Evolutionary conservation across 53 echinoderm and acorn worm genomes (phyloP).

Genomic region (Glandiceps talaboti): DNA sequence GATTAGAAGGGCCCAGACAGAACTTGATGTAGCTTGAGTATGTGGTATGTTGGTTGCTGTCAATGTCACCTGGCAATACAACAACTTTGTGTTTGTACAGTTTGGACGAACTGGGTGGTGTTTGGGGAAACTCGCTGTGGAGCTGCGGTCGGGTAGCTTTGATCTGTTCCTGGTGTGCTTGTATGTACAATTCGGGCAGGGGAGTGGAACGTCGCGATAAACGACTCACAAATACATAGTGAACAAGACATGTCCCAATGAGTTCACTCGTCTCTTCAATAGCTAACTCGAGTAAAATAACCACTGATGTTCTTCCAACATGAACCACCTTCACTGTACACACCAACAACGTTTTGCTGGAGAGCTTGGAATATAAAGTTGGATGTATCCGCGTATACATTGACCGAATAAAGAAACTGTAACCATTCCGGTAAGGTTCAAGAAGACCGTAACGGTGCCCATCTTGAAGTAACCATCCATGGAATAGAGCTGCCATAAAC

Average conservation of each 20-base stretch:
- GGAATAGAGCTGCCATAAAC: background rate
- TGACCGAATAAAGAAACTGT: background rate
- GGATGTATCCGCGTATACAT: background rate
- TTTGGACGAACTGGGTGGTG: background rate
- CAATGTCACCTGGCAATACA: background rate
- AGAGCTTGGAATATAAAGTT: background rate
- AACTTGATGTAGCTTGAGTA: background rate
- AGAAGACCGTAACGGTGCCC: background rate
- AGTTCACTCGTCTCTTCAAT: background rate
- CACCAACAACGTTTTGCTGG: background rate
- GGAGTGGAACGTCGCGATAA: background rate
- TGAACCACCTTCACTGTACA: background rate
- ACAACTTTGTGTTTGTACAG: background rate
- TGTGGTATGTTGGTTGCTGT: background rate
- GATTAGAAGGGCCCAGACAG: background rate
- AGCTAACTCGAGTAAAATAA: background rate
- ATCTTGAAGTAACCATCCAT: background rate
- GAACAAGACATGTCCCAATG: background rate
- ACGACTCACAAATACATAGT: background rate
- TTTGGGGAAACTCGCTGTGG: background rate
- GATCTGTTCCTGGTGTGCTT: background rate
- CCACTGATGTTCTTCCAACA: background rate
- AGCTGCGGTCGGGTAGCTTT: background rate
- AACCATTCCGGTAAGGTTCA: background rate
- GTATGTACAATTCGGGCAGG: background rate